Evolutionary conservation across 2,888 invertebrate species (phyloP).

Genomic region (Clitarchus hookeri): DNA sequence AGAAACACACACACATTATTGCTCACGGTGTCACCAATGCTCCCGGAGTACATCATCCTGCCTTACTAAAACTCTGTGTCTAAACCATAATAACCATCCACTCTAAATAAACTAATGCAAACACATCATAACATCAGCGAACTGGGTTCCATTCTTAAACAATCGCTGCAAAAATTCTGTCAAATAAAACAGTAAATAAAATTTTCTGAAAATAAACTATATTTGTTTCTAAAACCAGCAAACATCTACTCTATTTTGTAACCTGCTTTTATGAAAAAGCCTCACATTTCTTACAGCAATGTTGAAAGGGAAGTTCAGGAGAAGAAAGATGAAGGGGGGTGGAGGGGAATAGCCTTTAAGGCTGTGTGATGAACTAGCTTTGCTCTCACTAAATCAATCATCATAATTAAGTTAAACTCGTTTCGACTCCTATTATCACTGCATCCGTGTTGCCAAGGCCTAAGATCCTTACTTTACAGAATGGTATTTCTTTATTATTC

Average conservation of each 20-base stretch:
- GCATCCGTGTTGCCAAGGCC: too few relatives aligned
- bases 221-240: background rate
- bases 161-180: background rate
- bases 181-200: background rate
- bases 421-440: too few relatives aligned
- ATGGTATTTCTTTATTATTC: too few relatives aligned
- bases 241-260: background rate
- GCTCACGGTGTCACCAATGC: background rate
- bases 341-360: too few relatives aligned
- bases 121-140: background rate
- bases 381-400: too few relatives aligned
- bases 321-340: too few relatives aligned
- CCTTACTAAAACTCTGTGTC: background rate
- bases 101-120: background rate
- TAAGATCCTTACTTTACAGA: too few relatives aligned
- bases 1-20: slow-evolving; percentile 7
- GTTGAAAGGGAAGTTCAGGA: too few relatives aligned
- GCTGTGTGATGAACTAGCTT: too few relatives aligned
- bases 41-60: background rate
- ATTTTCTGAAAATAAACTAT: background rate
- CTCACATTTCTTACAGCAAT: background rate
- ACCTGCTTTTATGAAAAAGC: background rate
- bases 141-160: background rate
- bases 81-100: background rate
- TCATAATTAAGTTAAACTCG: too few relatives aligned